Evolutionary conservation across 2,888 invertebrate genomes (phyloP).

Genomic region (Euclidia mi): DNA sequence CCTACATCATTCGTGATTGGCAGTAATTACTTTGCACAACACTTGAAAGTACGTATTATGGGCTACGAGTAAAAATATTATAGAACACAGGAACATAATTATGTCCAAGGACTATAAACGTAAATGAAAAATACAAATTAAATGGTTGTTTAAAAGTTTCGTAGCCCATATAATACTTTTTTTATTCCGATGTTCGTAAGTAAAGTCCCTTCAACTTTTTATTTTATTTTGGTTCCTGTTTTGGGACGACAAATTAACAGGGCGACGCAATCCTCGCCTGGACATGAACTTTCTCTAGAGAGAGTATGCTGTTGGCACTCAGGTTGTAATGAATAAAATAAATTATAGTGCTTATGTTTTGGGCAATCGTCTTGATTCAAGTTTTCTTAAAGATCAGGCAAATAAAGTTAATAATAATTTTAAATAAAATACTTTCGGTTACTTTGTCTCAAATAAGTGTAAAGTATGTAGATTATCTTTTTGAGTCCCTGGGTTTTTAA

Average conservation of each 20-base stretch:
- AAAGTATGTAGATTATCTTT: too few relatives aligned
- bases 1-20: too few relatives aligned
- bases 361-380: too few relatives aligned
- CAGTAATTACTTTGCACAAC: too few relatives aligned
- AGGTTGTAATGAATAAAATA: background rate
- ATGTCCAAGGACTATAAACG: slow-evolving; percentile 4
- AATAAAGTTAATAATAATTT: too few relatives aligned
- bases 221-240: slow-evolving; percentile 16
- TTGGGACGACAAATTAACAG: slow-evolving; percentile 17
- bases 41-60: background rate
- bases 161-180: slow-evolving; percentile 15
- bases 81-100: slow-evolving; percentile 3
- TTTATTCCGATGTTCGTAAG: slow-evolving; percentile 6
- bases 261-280: slow-evolving; percentile 7
- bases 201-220: slow-evolving; percentile 9
- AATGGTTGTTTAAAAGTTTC: slow-evolving; percentile 18
- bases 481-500: too few relatives aligned
- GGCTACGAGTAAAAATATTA: background rate
- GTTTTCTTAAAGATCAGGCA: too few relatives aligned
- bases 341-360: too few relatives aligned
- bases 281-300: slow-evolving; percentile 5
- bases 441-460: too few relatives aligned
- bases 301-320: background rate
- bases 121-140: slow-evolving; percentile 11
- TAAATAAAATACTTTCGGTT: too few relatives aligned